Evolutionary conservation across 2,888 invertebrate species (phyloP).

Genomic region (Euzetes globulus): DNA sequence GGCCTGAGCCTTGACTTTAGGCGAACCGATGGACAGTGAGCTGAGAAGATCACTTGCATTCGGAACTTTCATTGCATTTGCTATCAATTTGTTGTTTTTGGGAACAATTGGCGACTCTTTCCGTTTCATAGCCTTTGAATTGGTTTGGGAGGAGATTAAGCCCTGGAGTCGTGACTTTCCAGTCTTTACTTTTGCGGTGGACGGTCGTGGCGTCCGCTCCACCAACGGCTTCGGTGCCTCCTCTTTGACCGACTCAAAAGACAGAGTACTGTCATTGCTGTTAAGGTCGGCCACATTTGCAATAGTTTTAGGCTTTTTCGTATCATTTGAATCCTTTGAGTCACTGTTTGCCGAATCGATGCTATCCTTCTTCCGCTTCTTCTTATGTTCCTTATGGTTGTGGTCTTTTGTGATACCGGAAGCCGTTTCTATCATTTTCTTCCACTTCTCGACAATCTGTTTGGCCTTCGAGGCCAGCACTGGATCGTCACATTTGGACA

Average conservation of each 20-base stretch:
- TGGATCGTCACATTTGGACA: conserved; percentile 58
- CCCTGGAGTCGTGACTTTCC: conserved; percentile 31
- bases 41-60: too few relatives aligned
- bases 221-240: neutral
- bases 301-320: neutral
- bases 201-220: neutral
- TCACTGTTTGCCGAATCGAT: conserved; percentile 6
- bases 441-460: conserved; percentile 34
- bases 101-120: neutral
- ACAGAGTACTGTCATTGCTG: neutral
- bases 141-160: neutral
- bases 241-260: neutral
- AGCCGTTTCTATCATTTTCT: conserved; percentile 12
- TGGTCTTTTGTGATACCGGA: neutral
- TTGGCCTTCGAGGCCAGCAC: conserved; percentile 44
- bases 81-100: neutral
- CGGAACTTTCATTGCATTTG: neutral
- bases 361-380: neutral
- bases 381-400: neutral
- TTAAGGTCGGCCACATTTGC: neutral
- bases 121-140: neutral
- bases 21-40: neutral
- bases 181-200: conserved; percentile 29
- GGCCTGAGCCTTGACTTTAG: neutral
- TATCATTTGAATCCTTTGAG: neutral